Conservation (phyloP, 2,888 invertebrate species). For the Entomobrya proxima region DNA sequence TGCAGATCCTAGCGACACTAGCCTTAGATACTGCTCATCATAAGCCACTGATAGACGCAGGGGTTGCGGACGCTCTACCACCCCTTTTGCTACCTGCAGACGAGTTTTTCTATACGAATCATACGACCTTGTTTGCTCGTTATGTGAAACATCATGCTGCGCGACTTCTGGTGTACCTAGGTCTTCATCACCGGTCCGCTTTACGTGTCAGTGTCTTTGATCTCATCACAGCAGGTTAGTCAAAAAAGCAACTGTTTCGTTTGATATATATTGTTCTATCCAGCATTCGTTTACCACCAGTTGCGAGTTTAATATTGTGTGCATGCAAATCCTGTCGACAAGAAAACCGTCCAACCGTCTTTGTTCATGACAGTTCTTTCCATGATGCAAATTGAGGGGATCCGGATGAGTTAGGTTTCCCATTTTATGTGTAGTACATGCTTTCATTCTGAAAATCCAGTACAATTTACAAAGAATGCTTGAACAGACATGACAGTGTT, state of each 20-base stretch:
- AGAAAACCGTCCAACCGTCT: background rate
- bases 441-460: background rate
- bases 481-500: too few species aligned
- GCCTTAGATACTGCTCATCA: conserved; percentile 81
- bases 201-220: conserved; percentile 82
- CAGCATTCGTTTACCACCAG: background rate
- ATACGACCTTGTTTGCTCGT: conserved; percentile 82
- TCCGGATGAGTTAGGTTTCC: background rate
- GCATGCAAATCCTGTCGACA: background rate
- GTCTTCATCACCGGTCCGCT: conserved; percentile 81
- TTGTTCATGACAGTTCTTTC: conserved; percentile 18
- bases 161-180: conserved; percentile 81
- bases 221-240: conserved; percentile 78
- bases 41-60: conserved; percentile 80
- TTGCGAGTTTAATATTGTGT: conserved; percentile 3
- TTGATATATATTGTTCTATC: conserved; percentile 13
- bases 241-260: conserved; percentile 15
- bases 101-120: conserved; percentile 84
- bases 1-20: conserved; percentile 81
- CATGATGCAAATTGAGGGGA: background rate
- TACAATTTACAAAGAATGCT: too few species aligned
- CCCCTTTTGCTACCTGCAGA: conserved; percentile 83
- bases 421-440: background rate
- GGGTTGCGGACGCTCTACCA: conserved; percentile 81
- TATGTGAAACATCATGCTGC: conserved; percentile 84